These are phyloP conservation scores for Onthophagus taurus DNA, from an alignment of 1,140 invertebrate genomes.

Conservation along the genomic window DNA sequence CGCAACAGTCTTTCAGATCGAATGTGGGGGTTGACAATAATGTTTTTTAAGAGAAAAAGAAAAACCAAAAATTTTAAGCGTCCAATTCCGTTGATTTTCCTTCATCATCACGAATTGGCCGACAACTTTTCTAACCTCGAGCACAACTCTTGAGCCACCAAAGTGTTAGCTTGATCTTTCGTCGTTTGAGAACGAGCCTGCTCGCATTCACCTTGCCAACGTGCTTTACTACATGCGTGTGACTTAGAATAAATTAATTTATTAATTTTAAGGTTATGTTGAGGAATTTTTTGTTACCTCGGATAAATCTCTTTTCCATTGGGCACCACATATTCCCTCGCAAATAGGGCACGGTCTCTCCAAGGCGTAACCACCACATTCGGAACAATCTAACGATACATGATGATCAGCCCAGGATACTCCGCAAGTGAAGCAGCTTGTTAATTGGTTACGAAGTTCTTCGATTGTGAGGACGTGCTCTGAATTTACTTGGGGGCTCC, in stretches of 20 bases:
- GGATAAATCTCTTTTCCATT: constrained; percentile 69
- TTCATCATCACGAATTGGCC: constrained; percentile 38
- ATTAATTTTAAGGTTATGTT: not conserved
- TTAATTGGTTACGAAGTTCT: constrained; percentile 57
- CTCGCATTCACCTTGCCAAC: constrained; percentile 59
- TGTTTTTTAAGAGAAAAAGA: constrained; percentile 6
- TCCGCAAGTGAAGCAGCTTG: constrained; percentile 71
- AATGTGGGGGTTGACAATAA: not conserved
- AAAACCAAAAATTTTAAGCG: constrained; percentile 34
- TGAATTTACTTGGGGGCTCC: constrained; percentile 26
- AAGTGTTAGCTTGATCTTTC: constrained; percentile 19
- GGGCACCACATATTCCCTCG: constrained; percentile 60
- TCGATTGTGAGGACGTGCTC: constrained; percentile 57
- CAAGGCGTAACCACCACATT: constrained; percentile 74
- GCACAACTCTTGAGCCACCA: constrained; percentile 39
- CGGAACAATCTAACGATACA: constrained; percentile 67
- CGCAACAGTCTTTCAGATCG: not conserved
- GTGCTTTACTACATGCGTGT: constrained; percentile 62
- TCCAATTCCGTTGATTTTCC: no score
- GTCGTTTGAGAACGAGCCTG: constrained; percentile 8
- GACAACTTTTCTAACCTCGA: constrained; percentile 43
- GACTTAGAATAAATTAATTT: constrained; percentile 47
- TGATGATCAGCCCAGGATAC: constrained; percentile 74
- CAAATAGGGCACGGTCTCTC: constrained; percentile 67
- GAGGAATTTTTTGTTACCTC: constrained; percentile 45